Evolutionary conservation across 2,888 invertebrate genomes (phyloP), one percentile per base, ranked within the genome.

Genomic region (Monoplex corrugatus): DNA sequence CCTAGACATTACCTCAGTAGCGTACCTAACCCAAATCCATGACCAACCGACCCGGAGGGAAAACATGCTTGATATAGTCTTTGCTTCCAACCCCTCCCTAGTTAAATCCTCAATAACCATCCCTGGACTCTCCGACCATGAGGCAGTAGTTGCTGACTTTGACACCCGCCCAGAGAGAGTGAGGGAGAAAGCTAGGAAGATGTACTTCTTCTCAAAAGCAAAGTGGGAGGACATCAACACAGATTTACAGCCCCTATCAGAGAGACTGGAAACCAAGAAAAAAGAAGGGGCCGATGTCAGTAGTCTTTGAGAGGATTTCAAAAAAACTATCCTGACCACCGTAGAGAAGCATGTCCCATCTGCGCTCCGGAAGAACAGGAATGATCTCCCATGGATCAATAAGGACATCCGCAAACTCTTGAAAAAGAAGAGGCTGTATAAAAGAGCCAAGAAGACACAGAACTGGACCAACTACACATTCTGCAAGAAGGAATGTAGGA

Each of bases 401-500:
- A n/a, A n/a, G 63, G 63, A 68, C 63, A 68, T 68, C 63, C 63
- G 63, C 63, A 68, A 68, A 68, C 32, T 68, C 63, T n/a, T 28
- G 63, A 68, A 68, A 68, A 68, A 68, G 16, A 68, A 68, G 63
- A 68, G 6, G 63, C 63, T 68, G n/a, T 13, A 68, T n/a, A 2
- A 28, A 68, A 68, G 63, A n/a, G 63, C 63, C 63, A 68, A 68
- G 63, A 68, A 68, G 63, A 68, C 63, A 28, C 63, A 68, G 19
- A 68, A 28, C 63, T 28, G 19, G n/a, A 68, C 63, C n/a, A n/a
- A n/a, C 19, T 68, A 68, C 2, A 2, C 63, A 68, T 68, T 68
- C 28, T 68, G 63, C 63, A 68, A 68, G 63, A 68, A 68, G 63
- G 63, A 68, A 68, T 68, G 63, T 68, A 68, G 63, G 63, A 68